Base-by-base conservation (phyloP, 2,888 invertebrate species). In the Phalera bucephala region DNA sequence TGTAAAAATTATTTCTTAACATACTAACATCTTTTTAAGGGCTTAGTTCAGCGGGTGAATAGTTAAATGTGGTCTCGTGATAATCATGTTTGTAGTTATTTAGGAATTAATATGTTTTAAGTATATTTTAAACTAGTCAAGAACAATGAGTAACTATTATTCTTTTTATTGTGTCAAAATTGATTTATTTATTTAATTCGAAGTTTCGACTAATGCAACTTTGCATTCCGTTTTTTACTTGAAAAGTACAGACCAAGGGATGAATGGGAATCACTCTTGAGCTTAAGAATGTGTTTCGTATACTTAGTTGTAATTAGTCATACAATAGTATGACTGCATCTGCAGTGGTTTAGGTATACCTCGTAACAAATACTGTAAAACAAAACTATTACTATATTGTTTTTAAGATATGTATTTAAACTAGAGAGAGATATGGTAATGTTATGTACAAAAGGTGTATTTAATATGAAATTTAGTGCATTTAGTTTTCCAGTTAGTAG, bases 381-480 rank as follows among this genome's bases (percentile, higher is more conserved):
- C n/a, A n/a, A n/a, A n/a, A n/a, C n/a, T n/a, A n/a, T n/a, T 22
- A 0, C 10, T 22, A 10, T 10, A 22, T 10, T 22, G 21, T 22
- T 22, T 10, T 10, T 5, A 21, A 8, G 9, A 21, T 22, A 10
- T 22, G 22, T 10, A 25, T 48, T 48, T 40, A 45, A 41, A 45
- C 42, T 45, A 23, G 30, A 32, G 36, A 52, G 40, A 49, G 36
- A 45, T 27, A 43, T 33, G 39, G 37, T 45, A 48, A 50, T 31
- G 27, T 36, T 29, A 43, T 55, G 56, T 56, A 56, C 56, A 56
- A 55, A 55, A 36, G 35, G 26, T 46, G 56, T 56, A 53, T 56
- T 52, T 53, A 47, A 50, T 42, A 50, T 26, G 22, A 22, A 22
- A 42, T 47, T 44, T 45, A 51, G 40, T 42, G 56, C 56, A 56